phyloP scores from a whole-genome alignment of 2,888 invertebrate species.

The Suillia variegata region DNA sequence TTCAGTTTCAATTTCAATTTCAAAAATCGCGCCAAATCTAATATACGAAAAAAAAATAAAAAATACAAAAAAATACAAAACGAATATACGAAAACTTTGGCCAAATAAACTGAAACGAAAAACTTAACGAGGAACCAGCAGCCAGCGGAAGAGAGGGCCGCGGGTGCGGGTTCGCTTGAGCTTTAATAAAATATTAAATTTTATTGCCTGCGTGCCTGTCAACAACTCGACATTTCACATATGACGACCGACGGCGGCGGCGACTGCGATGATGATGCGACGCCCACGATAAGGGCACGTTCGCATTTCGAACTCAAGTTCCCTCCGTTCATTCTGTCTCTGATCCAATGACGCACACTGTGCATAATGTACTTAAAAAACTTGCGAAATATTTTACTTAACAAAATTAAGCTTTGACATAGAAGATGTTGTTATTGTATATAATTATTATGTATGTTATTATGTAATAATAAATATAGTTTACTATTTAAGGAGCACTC shows the following conservation, averaged over 20 bases:
- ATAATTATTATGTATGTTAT: too few species aligned
- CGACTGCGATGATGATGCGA: background rate
- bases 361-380: too few species aligned
- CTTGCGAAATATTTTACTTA: too few species aligned
- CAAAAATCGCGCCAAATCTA: constrained; percentile 4
- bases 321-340: background rate
- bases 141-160: constrained; percentile 45
- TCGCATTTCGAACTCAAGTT: background rate
- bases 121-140: background rate
- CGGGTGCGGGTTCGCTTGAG: too few species aligned
- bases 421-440: too few species aligned
- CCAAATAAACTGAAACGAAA: background rate
- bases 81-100: too few species aligned
- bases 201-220: constrained; percentile 58
- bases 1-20: constrained; percentile 35
- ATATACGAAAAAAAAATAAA: background rate
- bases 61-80: constrained; percentile 1
- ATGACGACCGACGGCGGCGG: background rate
- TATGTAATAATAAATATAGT: too few species aligned
- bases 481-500: too few species aligned
- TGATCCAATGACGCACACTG: too few species aligned
- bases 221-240: constrained; percentile 41
- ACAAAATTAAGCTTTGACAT: too few species aligned
- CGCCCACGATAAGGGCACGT: background rate
- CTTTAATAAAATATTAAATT: constrained; percentile 58